These are phyloP conservation scores for Camelus bactrianus DNA, from an alignment of 2,113 vertebrate species.

Conservation along the genomic window DNA sequence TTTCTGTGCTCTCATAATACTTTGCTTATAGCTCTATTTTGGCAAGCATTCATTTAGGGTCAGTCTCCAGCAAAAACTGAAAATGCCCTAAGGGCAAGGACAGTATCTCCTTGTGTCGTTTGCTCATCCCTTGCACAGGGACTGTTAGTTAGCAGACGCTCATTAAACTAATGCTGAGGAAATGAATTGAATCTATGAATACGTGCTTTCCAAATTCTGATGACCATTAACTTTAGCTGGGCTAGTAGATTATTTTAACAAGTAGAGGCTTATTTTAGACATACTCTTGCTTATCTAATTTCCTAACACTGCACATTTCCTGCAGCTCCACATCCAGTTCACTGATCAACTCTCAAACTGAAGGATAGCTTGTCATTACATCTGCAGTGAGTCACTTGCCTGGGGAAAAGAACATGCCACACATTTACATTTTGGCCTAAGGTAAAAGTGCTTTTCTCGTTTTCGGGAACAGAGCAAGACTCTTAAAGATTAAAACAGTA, in stretches of 20 bases:
- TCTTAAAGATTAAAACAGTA: constrained; percentile 25
- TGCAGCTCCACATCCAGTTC: constrained; percentile 23
- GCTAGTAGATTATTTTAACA: constrained; percentile 12
- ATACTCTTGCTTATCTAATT: constrained; percentile 35
- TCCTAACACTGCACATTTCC: not conserved
- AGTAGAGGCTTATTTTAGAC: constrained; percentile 48
- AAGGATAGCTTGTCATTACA: constrained; percentile 12
- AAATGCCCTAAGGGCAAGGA: not conserved
- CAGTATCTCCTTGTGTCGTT: not conserved
- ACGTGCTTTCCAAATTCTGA: constrained; percentile 22
- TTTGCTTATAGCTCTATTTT: constrained; percentile 21
- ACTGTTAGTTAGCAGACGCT: not conserved
- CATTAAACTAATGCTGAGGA: constrained; percentile 13
- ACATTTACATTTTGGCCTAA: constrained; percentile 60
- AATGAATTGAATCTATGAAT: constrained; percentile 16
- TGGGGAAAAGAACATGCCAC: not conserved
- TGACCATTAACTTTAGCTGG: not conserved
- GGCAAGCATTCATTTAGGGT: not conserved
- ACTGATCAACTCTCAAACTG: constrained; percentile 41
- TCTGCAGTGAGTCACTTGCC: constrained; percentile 54
- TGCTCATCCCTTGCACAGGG: not conserved
- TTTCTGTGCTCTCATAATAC: not conserved
- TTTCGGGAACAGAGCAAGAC: constrained; percentile 29
- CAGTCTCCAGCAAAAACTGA: not conserved
- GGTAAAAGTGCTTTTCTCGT: not conserved